These are phyloP conservation scores for Bruchidius siliquastri DNA, from an alignment of 2,888 invertebrate genomes.

Conservation along the genomic window DNA sequence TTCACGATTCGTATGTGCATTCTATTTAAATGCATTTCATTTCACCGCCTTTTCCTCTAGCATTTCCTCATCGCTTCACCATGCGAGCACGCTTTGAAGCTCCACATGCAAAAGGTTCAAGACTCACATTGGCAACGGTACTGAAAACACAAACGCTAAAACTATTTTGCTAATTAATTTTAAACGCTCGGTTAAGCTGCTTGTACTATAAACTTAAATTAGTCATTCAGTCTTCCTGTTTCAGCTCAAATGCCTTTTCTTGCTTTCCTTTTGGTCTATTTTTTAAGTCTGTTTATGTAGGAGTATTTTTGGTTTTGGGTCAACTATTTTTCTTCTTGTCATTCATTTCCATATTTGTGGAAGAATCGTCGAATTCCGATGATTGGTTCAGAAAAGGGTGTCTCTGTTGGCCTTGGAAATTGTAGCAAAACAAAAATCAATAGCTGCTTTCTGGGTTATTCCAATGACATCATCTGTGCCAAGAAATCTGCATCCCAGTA, in stretches of 20 bases:
- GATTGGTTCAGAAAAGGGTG: too few relatives aligned
- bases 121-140: background rate
- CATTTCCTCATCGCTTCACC: conserved; percentile 8
- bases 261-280: conserved; percentile 4
- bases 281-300: conserved; percentile 7
- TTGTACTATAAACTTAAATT: conserved; percentile 5
- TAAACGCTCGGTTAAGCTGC: conserved; percentile 8
- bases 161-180: conserved; percentile 11
- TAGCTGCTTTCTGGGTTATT: background rate
- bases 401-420: background rate
- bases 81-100: background rate
- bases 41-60: conserved; percentile 9
- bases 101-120: background rate
- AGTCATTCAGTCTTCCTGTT: conserved; percentile 10
- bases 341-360: too few relatives aligned
- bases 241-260: conserved; percentile 7
- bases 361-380: too few relatives aligned
- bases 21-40: conserved; percentile 12
- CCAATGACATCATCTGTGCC: background rate
- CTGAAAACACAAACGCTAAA: background rate
- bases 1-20: conserved; percentile 10
- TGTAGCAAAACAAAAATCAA: background rate
- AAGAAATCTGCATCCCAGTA: background rate
- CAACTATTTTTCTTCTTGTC: conserved; percentile 5
- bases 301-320: conserved; percentile 10